Conservation (phyloP, 2,113 vertebrate genomes). For the Vulpes lagopus region DNA sequence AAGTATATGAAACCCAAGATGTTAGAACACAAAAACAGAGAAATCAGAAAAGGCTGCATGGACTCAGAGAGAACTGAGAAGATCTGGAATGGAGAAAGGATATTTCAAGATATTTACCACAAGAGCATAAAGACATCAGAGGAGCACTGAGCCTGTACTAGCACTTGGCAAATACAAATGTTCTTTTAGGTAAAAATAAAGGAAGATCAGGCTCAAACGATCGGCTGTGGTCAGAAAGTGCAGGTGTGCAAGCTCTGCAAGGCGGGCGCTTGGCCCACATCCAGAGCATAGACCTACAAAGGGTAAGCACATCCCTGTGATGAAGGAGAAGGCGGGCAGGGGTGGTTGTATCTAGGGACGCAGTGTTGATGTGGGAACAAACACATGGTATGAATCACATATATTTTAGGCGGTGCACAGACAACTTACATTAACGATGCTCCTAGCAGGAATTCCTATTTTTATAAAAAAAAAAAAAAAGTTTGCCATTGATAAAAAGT, state of each 20-base stretch:
- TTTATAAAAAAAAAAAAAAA: constrained; percentile 44
- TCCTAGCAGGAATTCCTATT: constrained; percentile 53
- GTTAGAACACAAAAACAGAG: not conserved
- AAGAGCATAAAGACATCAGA: not conserved
- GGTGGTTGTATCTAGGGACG: constrained; percentile 43
- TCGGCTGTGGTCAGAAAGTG: not conserved
- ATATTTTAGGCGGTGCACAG: constrained; percentile 62
- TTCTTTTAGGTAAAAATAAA: constrained; percentile 9
- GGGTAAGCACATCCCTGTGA: constrained; percentile 20
- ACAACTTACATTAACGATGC: constrained; percentile 60
- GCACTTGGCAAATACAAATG: not conserved
- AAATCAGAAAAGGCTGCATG: not conserved
- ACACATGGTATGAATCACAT: constrained; percentile 59
- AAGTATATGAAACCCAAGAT: not conserved
- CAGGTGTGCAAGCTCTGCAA: not conserved
- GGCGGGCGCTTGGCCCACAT: not conserved
- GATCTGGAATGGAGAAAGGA: not conserved
- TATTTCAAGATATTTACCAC: not conserved
- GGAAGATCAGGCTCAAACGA: not conserved
- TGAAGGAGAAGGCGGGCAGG: constrained; percentile 26
- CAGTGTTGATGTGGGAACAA: constrained; percentile 61
- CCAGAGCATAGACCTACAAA: not conserved
- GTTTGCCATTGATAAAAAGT: constrained; percentile 66
- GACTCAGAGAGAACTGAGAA: not conserved
- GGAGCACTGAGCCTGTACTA: fast-evolving